These are phyloP conservation scores for Pipistrellus nathusii DNA, from an alignment of 2,797 vertebrate genomes.

Conservation along the genomic window DNA sequence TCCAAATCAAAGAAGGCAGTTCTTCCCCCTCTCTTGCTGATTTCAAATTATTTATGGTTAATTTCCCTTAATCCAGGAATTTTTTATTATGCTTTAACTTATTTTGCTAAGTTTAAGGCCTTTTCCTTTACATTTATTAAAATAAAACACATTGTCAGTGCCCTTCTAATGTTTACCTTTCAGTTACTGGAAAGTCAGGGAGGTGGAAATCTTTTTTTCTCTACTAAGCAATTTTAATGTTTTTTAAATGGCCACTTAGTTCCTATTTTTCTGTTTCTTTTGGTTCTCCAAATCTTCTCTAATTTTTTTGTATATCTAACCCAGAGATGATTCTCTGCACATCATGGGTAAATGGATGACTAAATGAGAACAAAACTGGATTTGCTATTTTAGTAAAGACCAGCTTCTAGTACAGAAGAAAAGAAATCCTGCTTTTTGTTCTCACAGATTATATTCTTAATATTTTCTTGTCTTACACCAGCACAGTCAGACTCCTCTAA, in stretches of 20 bases:
- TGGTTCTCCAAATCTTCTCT: neutral
- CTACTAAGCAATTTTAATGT: neutral
- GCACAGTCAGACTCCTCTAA: neutral
- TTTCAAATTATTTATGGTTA: neutral
- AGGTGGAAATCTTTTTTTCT: neutral
- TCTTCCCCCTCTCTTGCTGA: neutral
- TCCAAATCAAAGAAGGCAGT: neutral
- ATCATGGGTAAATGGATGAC: neutral
- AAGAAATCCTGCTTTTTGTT: neutral
- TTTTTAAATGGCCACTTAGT: constrained; percentile 5
- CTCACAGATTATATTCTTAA: neutral
- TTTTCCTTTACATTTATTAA: neutral
- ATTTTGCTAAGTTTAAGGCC: constrained; percentile 13
- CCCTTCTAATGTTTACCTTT: neutral
- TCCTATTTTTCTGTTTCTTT: neutral
- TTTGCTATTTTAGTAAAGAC: neutral
- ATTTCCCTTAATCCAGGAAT: neutral
- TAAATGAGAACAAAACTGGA: neutral
- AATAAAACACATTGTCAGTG: neutral
- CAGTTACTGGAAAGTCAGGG: neutral
- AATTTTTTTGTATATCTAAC: neutral
- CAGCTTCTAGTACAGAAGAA: neutral
- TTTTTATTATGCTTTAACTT: neutral
- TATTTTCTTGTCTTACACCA: neutral
- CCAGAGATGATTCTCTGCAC: neutral